phyloP scores from a whole-genome alignment of 2,888 invertebrate species.

The Molorchus minor region DNA sequence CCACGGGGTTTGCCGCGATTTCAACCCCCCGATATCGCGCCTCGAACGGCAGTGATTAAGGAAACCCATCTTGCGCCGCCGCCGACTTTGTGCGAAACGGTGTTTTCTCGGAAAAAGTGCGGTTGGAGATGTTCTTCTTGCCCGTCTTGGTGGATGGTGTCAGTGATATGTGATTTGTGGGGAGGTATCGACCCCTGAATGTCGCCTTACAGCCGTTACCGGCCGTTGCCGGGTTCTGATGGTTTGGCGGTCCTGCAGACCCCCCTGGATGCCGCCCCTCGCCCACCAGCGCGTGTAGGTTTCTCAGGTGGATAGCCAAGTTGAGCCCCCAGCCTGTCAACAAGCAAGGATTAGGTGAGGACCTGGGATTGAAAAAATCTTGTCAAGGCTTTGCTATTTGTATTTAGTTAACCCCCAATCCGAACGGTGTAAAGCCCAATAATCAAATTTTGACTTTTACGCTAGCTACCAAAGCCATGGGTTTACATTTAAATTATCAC shows the following conservation, averaged over 20 bases:
- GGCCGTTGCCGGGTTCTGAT: slow-evolving; percentile 58
- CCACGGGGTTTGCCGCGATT: background rate
- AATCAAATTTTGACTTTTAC: too few species aligned
- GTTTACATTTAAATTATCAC: too few species aligned
- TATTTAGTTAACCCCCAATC: too few species aligned
- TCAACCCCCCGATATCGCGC: background rate
- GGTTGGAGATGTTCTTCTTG: slow-evolving; percentile 25
- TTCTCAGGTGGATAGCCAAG: slow-evolving; percentile 66
- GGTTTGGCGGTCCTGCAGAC: slow-evolving; percentile 44
- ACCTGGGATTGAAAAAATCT: too few species aligned
- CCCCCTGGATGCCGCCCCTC: slow-evolving; percentile 51
- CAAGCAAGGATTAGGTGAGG: slow-evolving; percentile 62
- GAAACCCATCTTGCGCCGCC: too few species aligned
- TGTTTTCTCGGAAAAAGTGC: slow-evolving; percentile 9
- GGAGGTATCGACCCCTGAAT: slow-evolving; percentile 48
- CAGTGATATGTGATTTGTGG: slow-evolving; percentile 33
- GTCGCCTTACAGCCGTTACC: slow-evolving; percentile 63
- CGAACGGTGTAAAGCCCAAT: too few species aligned
- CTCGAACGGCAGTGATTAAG: too few species aligned
- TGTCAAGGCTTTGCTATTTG: too few species aligned
- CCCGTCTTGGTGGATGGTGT: too few species aligned
- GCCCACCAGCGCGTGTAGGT: slow-evolving; percentile 64
- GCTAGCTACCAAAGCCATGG: too few species aligned
- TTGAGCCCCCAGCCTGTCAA: slow-evolving; percentile 66
- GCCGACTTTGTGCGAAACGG: background rate